Percentiles rank a stretch among this genome's conserved stretches.
Conservation (phyloP, 1,140 invertebrate species). For the Heliconius melpomene region DNA sequence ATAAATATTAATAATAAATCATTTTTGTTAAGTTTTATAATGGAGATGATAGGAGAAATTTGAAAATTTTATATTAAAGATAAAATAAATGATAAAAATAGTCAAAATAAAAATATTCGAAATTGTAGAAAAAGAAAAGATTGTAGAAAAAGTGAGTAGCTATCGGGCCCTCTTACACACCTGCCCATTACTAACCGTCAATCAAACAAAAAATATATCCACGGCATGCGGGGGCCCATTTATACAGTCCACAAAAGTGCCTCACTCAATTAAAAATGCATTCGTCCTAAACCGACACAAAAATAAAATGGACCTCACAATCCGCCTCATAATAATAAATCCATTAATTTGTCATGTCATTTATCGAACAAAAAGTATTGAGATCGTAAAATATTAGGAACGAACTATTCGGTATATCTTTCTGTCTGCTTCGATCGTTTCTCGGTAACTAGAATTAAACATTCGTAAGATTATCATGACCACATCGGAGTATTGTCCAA, state of each 20-base stretch:
- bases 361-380: conserved; percentile 70
- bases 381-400: conserved; percentile 62
- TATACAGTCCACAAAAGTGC: conserved; percentile 78
- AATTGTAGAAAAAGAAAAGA: conserved; percentile 15
- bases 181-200: conserved; percentile 78
- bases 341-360: conserved; percentile 81
- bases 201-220: conserved; percentile 78
- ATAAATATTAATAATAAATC: neutral
- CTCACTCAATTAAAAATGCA: conserved; percentile 80
- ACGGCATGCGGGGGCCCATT: conserved; percentile 73
- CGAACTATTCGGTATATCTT: conserved; percentile 50
- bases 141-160: conserved; percentile 69
- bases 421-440: conserved; percentile 51
- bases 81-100: conserved; percentile 45
- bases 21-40: neutral
- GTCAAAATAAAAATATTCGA: conserved; percentile 63
- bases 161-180: conserved; percentile 70
- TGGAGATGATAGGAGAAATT: neutral
- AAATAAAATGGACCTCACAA: conserved; percentile 67
- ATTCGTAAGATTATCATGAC: conserved; percentile 71
- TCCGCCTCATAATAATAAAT: conserved; percentile 78
- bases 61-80: neutral
- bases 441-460: conserved; percentile 69
- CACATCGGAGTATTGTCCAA: conserved; percentile 63
- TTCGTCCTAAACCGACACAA: conserved; percentile 72